Evolutionary conservation across 2,888 invertebrate species (phyloP), one percentile per base, ranked within the genome.

Genomic region (Eurytoma adleriae): DNA sequence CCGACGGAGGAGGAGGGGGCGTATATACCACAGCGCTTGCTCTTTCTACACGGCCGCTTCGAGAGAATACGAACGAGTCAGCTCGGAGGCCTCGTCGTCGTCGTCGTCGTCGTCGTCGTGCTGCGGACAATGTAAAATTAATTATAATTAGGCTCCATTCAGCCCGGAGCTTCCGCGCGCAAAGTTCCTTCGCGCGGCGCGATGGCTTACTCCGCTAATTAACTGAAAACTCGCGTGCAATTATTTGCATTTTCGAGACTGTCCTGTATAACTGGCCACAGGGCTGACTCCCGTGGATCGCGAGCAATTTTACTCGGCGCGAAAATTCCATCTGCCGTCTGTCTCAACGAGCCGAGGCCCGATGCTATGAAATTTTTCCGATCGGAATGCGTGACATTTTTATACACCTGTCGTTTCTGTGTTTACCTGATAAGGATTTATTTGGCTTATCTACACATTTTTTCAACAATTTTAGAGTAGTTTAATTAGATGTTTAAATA

Each of bases 101-200:
- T 50, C 50, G 50, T 50, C 50, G n/a, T 54, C 13, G 54, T 54
- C 88, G 88, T 88, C 86, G 88, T 87, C 85, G 82, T 78, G 80
- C 74, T 50, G 27, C 77, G 84, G 86, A 88, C 88, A 88, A 88
- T 88, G 86, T 84, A 85, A 86, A 87, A 89, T 89, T 89, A 87
- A 87, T 89, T 88, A 88, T 86, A 88, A 89, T 89, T 88, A 88
- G 87, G 85, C 84, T 82, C 87, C 84, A 89, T 89, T 89, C 88
- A 88, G 79, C 78, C 79, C 84, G 4, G 40, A 86, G 86, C 86
- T 87, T 84, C 77, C 76, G 18, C 81, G 82, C 78, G 81, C 83
- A 84, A 85, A 85, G 85, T 85, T 84, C 83, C 83, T 79, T 77
- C 81, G 82, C 80, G 72, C 79, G 78, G 69, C 74, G 64, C 77